These are phyloP conservation scores for Ophiothrix spiculata DNA, from an alignment of 35 echinoderm and acorn worm species.

Conservation along the genomic window DNA sequence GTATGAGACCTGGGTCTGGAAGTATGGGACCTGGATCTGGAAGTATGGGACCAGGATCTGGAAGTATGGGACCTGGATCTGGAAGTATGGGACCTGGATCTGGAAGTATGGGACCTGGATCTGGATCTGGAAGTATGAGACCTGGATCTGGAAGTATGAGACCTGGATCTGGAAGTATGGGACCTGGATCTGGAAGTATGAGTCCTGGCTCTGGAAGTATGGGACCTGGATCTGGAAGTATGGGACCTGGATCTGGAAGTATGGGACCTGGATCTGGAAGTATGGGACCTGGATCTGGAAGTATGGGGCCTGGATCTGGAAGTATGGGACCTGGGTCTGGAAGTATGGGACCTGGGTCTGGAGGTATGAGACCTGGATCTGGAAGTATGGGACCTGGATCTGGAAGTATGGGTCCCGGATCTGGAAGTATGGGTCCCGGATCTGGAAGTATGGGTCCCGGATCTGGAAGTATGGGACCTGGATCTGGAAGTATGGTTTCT, in stretches of 20 bases:
- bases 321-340: neutral
- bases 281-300: neutral
- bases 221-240: neutral
- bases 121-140: neutral
- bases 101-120: neutral
- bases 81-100: neutral
- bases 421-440: neutral
- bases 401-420: neutral
- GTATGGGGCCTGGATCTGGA: neutral
- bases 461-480: neutral
- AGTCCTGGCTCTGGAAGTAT: neutral
- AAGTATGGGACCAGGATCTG: neutral
- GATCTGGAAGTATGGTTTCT: neutral
- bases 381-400: neutral
- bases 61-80: neutral
- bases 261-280: neutral
- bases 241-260: neutral
- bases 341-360: neutral
- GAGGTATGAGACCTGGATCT: neutral
- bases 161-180: neutral
- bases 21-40: neutral
- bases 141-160: neutral
- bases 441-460: neutral
- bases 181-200: neutral
- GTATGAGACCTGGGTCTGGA: neutral